Evolutionary conservation across 1,140 invertebrate genomes (phyloP), one percentile per base, ranked within the genome.

Genomic region (Bombus turneri): DNA sequence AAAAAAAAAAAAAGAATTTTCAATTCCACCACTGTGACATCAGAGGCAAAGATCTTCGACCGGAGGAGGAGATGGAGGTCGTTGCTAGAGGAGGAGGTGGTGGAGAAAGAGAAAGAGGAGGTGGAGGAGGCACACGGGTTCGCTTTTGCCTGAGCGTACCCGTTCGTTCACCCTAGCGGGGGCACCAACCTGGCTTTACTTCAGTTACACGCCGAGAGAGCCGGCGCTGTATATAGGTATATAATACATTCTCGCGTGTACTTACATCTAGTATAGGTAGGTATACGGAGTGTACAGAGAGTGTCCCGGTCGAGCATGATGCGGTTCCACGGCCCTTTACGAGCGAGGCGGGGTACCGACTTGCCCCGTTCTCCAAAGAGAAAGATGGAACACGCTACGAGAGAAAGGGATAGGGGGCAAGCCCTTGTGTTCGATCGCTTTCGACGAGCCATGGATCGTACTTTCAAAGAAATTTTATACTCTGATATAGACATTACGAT

Each of bases 111-210:
- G 86, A 84, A 85, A 76, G 87, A 88, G 86, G 90, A 91, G 92
- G 91, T 93, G 91, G 91, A 94, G 91, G 87, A 86, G 87, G 93
- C 91, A 93, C 92, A 92, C 93, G 93, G 92, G 93, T 92, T 94
- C 92, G 93, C 93, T 92, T 93, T 92, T 92, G 93, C 93, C 87
- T 91, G 90, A 92, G 92, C 91, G 90, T 92, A 94, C 91, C 93
- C 94, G 95, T 95, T 95, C 94, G 93, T 95, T 95, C 95, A 95
- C 95, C 95, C 94, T 95, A 93, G 90, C 94, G 94, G 94, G 94
- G 94, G 94, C 94, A 95, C 94, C 94, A 95, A 95, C 94, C 94
- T 95, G 94, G 93, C 94, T 94, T 95, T 95, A 95, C 94, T 94
- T 94, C 93, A 94, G 92, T 94, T 95, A 93, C 93, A 93, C 87